Evolutionary conservation across 1,140 invertebrate genomes (phyloP).

Genomic region (Drosophila kurseongensis): DNA sequence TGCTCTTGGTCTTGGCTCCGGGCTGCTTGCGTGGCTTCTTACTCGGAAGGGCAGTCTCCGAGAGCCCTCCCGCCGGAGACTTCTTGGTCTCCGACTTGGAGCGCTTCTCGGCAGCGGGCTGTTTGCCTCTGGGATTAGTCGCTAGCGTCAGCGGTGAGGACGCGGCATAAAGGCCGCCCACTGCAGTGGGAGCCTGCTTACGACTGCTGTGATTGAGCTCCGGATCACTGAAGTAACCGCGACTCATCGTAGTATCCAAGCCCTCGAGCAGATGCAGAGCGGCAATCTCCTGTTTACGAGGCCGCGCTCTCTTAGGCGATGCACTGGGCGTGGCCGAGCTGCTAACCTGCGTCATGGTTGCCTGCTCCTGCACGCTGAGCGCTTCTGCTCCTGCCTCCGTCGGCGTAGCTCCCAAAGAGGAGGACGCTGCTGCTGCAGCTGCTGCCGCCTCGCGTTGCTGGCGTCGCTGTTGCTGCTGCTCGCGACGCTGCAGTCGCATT

Average conservation of each 20-base stretch:
- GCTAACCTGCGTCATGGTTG: background rate
- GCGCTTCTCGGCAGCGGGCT: conserved; percentile 55
- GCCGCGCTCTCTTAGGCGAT: conserved; percentile 66
- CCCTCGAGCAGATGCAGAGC: conserved; percentile 63
- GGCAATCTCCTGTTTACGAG: conserved; percentile 66
- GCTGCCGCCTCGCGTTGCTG: conserved; percentile 24
- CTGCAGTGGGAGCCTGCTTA: conserved; percentile 6
- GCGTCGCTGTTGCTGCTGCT: conserved; percentile 28
- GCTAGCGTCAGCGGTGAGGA: conserved; percentile 39
- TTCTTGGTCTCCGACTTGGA: conserved; percentile 84
- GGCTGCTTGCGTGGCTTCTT: conserved; percentile 42
- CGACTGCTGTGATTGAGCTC: conserved; percentile 63
- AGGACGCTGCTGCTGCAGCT: background rate
- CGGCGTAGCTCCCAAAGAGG: background rate
- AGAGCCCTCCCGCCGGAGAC: conserved; percentile 18
- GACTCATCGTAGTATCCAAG: conserved; percentile 60
- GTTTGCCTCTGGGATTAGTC: conserved; percentile 1
- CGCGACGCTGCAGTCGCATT: conserved; percentile 35
- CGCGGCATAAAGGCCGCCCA: conserved; percentile 44
- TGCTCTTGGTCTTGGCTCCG: conserved; percentile 38
- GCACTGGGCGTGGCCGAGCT: conserved; percentile 34
- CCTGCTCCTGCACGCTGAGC: background rate
- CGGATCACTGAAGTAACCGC: conserved; percentile 84
- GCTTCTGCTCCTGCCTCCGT: background rate
- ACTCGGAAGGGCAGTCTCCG: conserved; percentile 23